Evolutionary conservation across 2,888 invertebrate species (phyloP), one percentile per base, ranked within the genome.

Genomic region (Apeira syringaria): DNA sequence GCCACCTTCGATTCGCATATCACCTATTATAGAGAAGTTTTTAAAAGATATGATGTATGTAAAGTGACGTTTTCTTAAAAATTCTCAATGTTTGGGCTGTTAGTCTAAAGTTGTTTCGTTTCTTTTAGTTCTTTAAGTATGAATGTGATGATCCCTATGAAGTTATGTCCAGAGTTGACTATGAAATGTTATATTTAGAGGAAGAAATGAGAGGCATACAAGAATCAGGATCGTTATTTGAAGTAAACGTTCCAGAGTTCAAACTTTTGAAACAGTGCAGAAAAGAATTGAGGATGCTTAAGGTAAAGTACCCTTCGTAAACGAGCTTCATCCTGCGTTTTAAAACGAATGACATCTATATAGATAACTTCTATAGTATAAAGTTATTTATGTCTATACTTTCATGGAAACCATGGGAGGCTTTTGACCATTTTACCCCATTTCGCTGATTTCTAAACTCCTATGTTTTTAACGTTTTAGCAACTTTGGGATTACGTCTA

Each of bases 401-500:
- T n/a, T n/a, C n/a, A n/a, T n/a, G n/a, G n/a, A n/a, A n/a, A n/a
- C n/a, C n/a, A n/a, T n/a, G n/a, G n/a, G n/a, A n/a, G n/a, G n/a
- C n/a, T n/a, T n/a, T n/a, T n/a, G n/a, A n/a, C n/a, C n/a, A n/a
- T n/a, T n/a, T n/a, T n/a, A n/a, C n/a, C n/a, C n/a, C n/a, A n/a
- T n/a, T n/a, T n/a, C n/a, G n/a, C n/a, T n/a, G n/a, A n/a, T n/a
- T n/a, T n/a, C n/a, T n/a, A n/a, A n/a, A n/a, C n/a, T n/a, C n/a
- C n/a, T n/a, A n/a, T 34, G 7, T 32, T 11, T 13, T 34, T 29
- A 35, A 4, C 18, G 3, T 26, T 17, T n/a, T 74, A 97, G 94
- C 96, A 97, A 93, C 91, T 99, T 6, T 99, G 99, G 99, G 98
- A 99, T 85, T 98, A 98, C 73, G 94, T 96, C 5, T 92, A 93